phyloP scores from a whole-genome alignment of 2,797 vertebrate genomes.

The Ctenosaura bakeri region DNA sequence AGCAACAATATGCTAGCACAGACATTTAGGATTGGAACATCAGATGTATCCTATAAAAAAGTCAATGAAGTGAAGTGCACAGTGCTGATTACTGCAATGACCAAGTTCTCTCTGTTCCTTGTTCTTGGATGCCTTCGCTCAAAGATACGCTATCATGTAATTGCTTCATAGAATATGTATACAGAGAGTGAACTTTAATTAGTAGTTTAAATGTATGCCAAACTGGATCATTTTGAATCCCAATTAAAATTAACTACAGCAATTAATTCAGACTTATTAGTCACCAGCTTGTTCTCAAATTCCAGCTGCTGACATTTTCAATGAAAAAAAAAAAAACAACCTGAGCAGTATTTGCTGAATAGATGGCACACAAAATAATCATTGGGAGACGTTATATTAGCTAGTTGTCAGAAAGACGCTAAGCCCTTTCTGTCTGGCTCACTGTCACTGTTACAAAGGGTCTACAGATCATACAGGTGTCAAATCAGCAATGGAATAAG shows the following conservation, averaged over 20 bases:
- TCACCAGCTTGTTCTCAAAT: slow-evolving; percentile 55
- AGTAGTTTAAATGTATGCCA: slow-evolving; percentile 70
- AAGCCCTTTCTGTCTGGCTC: slow-evolving; percentile 59
- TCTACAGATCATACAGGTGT: slow-evolving; percentile 45
- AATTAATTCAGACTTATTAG: slow-evolving; percentile 74
- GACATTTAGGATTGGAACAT: background rate
- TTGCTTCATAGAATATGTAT: slow-evolving; percentile 55
- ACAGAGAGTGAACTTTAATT: slow-evolving; percentile 68
- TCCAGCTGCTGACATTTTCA: slow-evolving; percentile 74
- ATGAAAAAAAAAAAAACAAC: background rate
- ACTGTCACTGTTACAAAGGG: background rate
- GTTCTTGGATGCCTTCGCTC: slow-evolving; percentile 47
- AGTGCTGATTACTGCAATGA: slow-evolving; percentile 11
- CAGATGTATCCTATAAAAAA: background rate
- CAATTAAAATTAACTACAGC: slow-evolving; percentile 74
- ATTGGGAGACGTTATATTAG: slow-evolving; percentile 50
- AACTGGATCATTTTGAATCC: slow-evolving; percentile 69
- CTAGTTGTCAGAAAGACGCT: slow-evolving; percentile 53
- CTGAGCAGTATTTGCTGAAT: slow-evolving; percentile 52
- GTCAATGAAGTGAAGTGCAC: background rate
- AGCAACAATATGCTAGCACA: background rate
- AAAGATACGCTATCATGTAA: slow-evolving; percentile 47
- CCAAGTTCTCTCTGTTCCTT: background rate
- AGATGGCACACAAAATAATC: slow-evolving; percentile 38
- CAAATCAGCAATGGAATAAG: slow-evolving; percentile 39